These are phyloP conservation scores for Globodera ellingtonae DNA, from an alignment of 1,140 invertebrate species.

Conservation along the genomic window DNA sequence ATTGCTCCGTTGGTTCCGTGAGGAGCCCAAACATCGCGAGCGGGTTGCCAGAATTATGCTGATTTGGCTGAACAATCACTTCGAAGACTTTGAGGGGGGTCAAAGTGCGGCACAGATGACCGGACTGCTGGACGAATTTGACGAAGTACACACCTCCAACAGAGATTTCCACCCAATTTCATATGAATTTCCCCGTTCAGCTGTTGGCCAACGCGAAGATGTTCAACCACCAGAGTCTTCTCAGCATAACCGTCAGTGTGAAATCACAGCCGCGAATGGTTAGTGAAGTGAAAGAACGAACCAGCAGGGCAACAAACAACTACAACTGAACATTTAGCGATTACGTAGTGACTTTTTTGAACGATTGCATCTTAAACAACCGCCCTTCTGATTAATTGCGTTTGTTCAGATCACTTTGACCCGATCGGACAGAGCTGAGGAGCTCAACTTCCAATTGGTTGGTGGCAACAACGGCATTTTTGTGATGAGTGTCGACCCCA, in stretches of 20 bases:
- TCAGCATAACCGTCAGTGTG: slow-evolving; percentile 93
- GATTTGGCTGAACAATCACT: slow-evolving; percentile 98
- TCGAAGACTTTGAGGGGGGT: slow-evolving; percentile 87
- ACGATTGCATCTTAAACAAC: background rate
- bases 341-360: too few species aligned
- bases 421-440: slow-evolving; percentile 20
- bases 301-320: too few species aligned
- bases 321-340: too few species aligned
- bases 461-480: slow-evolving; percentile 76
- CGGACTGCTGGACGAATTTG: slow-evolving; percentile 92
- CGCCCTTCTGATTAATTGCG: too few species aligned
- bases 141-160: slow-evolving; percentile 66
- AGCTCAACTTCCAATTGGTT: slow-evolving; percentile 70
- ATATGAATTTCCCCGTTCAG: slow-evolving; percentile 64
- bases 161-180: too few species aligned
- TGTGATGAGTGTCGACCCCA: slow-evolving; percentile 86
- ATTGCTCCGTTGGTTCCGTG: slow-evolving; percentile 79
- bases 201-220: slow-evolving; percentile 80
- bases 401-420: slow-evolving; percentile 25
- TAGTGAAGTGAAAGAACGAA: slow-evolving; percentile 68
- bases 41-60: slow-evolving; percentile 85
- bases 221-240: slow-evolving; percentile 76
- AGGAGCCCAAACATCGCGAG: slow-evolving; percentile 76
- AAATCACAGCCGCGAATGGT: slow-evolving; percentile 89
- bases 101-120: slow-evolving; percentile 87